These are phyloP conservation scores for Caiman crocodilus DNA, from an alignment of 2,797 vertebrate genomes.

Conservation along the genomic window DNA sequence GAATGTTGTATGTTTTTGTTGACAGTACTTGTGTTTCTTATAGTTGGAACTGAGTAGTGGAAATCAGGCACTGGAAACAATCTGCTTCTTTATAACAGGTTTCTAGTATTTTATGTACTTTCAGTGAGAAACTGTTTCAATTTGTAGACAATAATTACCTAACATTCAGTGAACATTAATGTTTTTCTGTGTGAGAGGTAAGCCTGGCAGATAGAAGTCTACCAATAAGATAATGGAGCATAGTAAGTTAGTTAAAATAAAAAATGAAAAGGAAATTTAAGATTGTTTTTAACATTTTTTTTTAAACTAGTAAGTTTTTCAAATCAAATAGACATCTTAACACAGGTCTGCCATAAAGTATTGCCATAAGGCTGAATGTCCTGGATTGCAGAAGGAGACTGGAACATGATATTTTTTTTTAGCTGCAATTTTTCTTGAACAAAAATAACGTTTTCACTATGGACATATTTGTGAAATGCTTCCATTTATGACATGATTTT, in stretches of 20 bases:
- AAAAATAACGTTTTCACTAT: background rate
- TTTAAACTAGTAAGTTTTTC: background rate
- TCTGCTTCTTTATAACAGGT: background rate
- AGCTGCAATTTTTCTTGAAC: background rate
- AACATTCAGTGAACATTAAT: background rate
- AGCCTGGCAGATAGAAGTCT: background rate
- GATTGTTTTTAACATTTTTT: background rate
- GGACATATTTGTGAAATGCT: background rate
- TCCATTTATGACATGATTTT: background rate
- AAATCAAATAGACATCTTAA: background rate
- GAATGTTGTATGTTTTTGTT: background rate
- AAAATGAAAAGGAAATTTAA: no score
- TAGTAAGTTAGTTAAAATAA: background rate
- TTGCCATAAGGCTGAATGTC: background rate
- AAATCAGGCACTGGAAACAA: background rate
- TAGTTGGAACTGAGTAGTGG: background rate
- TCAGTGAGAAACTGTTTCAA: background rate
- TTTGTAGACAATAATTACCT: background rate
- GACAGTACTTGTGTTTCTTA: background rate
- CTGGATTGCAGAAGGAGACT: no score
- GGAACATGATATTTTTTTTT: background rate
- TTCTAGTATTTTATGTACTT: background rate
- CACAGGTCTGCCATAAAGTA: background rate
- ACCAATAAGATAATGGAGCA: background rate
- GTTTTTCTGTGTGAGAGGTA: fast-evolving